Evolutionary conservation across 1,140 invertebrate genomes (phyloP).

Genomic region (Brachionus asplanchnoidis): DNA sequence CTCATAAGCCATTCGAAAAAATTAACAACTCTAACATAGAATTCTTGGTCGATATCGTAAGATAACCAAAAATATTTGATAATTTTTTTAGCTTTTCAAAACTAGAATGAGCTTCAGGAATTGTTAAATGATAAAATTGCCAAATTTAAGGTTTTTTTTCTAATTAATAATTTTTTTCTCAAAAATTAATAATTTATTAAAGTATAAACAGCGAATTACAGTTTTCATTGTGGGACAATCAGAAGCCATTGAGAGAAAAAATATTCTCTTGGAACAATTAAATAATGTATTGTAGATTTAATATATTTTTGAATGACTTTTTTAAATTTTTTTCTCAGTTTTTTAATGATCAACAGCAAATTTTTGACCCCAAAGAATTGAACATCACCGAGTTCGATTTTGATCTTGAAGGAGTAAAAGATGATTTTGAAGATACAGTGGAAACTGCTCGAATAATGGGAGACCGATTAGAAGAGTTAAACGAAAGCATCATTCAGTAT

Average conservation of each 20-base stretch:
- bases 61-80: neutral
- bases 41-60: constrained; percentile 31
- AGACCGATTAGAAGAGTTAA: constrained; percentile 19
- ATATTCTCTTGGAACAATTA: constrained; percentile 28
- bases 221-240: constrained; percentile 38
- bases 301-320: neutral
- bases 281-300: neutral
- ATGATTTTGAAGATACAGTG: constrained; percentile 21
- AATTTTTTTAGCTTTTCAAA: neutral
- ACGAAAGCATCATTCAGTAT: constrained; percentile 35
- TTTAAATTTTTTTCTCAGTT: neutral
- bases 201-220: constrained; percentile 37
- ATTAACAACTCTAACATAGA: neutral
- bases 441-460: constrained; percentile 16
- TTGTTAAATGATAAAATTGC: constrained; percentile 40
- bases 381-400: constrained; percentile 13
- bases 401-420: constrained; percentile 14
- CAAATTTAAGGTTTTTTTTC: constrained; percentile 21
- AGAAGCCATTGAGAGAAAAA: constrained; percentile 25
- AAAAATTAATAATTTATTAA: neutral
- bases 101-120: constrained; percentile 16
- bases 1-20: neutral
- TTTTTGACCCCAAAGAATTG: neutral
- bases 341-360: constrained; percentile 38
- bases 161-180: neutral